A percentile compares a stretch with the other conserved stretches of the same genome.
phyloP scores from a whole-genome alignment of 1,140 invertebrate species.

The Aphelinus atriplicis region DNA sequence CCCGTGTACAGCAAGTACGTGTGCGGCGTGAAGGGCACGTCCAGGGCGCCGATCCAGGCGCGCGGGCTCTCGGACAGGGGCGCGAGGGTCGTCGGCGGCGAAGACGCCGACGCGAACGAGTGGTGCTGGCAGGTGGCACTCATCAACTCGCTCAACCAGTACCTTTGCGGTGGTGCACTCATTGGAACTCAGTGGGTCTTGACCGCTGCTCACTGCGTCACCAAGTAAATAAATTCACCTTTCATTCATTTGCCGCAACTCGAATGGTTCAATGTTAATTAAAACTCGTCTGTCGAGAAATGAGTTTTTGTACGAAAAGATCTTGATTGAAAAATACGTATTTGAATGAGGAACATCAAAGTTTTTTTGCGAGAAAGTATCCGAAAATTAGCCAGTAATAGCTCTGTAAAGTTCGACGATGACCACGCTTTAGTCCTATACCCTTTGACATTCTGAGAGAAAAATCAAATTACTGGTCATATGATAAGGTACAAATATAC shows the following conservation, averaged over 20 bases:
- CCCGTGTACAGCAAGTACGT: slow-evolving; percentile 89
- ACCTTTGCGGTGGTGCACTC: slow-evolving; percentile 94
- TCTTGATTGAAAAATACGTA: no score
- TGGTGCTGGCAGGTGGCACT: slow-evolving; percentile 97
- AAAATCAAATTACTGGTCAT: no score
- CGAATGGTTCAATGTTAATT: background rate
- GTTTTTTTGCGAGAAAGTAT: no score
- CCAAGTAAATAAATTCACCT: slow-evolving; percentile 76
- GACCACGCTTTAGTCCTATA: no score
- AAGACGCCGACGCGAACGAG: slow-evolving; percentile 88
- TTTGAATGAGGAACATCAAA: no score
- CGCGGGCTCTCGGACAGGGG: slow-evolving; percentile 62
- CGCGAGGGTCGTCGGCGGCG: slow-evolving; percentile 87
- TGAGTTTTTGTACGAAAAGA: no score
- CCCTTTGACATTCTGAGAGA: no score
- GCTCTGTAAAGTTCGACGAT: no score
- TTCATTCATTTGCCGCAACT: background rate
- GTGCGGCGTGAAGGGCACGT: slow-evolving; percentile 86
- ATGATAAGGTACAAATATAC: no score
- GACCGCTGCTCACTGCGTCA: slow-evolving; percentile 95
- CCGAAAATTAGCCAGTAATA: no score
- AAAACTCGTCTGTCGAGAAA: background rate
- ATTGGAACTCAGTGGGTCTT: slow-evolving; percentile 95
- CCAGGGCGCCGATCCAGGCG: slow-evolving; percentile 65
- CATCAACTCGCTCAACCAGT: slow-evolving; percentile 92